Conservation (phyloP, 2,888 invertebrate genomes). For the Acanthosepion pharaonis region DNA sequence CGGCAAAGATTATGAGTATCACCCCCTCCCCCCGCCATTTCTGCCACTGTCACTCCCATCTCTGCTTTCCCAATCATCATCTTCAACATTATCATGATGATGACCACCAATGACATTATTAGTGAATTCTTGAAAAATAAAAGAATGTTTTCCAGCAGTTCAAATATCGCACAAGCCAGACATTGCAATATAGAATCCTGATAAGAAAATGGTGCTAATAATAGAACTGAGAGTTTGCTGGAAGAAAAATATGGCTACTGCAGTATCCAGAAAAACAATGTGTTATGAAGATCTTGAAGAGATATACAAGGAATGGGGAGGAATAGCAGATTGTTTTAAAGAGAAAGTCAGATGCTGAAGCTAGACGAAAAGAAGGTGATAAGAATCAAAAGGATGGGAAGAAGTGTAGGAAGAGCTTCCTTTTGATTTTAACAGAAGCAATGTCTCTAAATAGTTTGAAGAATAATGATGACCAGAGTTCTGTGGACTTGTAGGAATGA, state of each 20-base stretch:
- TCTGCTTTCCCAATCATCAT: neutral
- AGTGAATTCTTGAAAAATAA: conserved; percentile 33
- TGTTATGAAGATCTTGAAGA: neutral
- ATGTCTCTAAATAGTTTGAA: too few species aligned
- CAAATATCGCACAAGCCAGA: neutral
- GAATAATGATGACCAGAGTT: neutral
- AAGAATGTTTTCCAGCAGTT: neutral
- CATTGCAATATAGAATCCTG: neutral
- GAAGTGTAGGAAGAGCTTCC: neutral
- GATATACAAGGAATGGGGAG: neutral
- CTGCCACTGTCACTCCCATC: neutral
- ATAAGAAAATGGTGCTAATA: conserved; percentile 9
- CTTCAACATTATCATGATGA: neutral
- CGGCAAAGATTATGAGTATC: neutral
- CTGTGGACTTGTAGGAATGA: neutral
- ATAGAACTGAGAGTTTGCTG: neutral
- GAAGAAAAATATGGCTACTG: neutral
- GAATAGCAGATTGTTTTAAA: neutral
- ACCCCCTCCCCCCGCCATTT: neutral
- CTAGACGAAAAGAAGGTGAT: neutral
- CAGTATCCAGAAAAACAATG: neutral
- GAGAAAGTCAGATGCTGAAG: neutral
- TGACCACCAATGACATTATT: neutral
- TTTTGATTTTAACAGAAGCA: neutral
- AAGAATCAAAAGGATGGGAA: neutral